phyloP scores from a whole-genome alignment of 2,888 invertebrate genomes.

The Nomada fucata region DNA sequence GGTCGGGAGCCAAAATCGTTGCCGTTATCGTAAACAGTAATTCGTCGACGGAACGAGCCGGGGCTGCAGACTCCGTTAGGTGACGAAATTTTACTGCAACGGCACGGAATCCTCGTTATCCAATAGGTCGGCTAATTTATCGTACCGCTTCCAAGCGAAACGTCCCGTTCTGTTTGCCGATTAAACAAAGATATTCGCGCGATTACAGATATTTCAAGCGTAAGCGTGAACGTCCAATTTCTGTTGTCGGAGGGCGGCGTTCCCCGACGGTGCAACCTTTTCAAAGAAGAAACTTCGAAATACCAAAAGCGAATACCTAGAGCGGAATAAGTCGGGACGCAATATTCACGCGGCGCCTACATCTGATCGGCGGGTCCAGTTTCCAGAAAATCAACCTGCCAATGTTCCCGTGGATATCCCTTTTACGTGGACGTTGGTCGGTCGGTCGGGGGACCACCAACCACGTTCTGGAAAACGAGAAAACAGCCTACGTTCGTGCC shows the following conservation, averaged over 20 bases:
- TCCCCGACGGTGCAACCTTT: constrained; percentile 2
- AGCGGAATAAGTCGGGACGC: neutral
- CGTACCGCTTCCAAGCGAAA: neutral
- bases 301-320: constrained; percentile 14
- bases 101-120: neutral
- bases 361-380: neutral
- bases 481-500: constrained; percentile 52
- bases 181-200: neutral
- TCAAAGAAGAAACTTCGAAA: constrained; percentile 18
- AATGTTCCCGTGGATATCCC: constrained; percentile 46
- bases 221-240: constrained; percentile 25
- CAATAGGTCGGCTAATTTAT: neutral
- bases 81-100: constrained; percentile 34
- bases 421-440: constrained; percentile 40
- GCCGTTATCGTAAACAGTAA: constrained; percentile 47
- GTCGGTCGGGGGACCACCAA: constrained; percentile 8
- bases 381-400: constrained; percentile 57
- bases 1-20: constrained; percentile 26
- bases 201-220: too few relatives aligned
- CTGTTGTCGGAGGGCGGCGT: constrained; percentile 12
- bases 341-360: constrained; percentile 3
- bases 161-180: neutral
- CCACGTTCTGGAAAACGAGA: constrained; percentile 55
- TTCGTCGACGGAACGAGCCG: constrained; percentile 22
- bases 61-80: neutral